These are phyloP conservation scores for Rhineura floridana DNA, from an alignment of 2,113 vertebrate genomes.

Conservation along the genomic window DNA sequence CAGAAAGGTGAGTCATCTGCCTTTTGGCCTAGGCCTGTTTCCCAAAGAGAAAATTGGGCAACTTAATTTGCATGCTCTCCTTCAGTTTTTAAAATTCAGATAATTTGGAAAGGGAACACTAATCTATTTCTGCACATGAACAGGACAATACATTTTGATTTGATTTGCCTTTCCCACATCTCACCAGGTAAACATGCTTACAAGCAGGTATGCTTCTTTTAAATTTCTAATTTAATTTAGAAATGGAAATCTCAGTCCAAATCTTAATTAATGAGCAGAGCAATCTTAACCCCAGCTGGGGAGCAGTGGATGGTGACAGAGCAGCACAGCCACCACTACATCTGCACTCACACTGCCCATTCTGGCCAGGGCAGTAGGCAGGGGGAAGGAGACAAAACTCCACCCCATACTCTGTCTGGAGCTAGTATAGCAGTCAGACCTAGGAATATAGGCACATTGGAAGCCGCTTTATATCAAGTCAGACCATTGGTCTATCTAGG, in stretches of 20 bases:
- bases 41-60: background rate
- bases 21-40: background rate
- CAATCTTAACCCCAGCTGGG: too few relatives aligned
- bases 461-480: too few relatives aligned
- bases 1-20: background rate
- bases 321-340: too few relatives aligned
- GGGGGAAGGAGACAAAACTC: too few relatives aligned
- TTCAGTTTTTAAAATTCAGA: background rate
- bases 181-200: background rate
- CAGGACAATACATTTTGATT: background rate
- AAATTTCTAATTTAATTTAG: background rate
- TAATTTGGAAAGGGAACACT: background rate
- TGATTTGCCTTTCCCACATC: background rate
- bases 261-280: background rate
- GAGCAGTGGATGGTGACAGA: background rate
- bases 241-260: background rate
- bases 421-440: too few relatives aligned
- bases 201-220: background rate
- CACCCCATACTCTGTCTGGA: too few relatives aligned
- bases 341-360: too few relatives aligned
- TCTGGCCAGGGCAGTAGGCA: too few relatives aligned
- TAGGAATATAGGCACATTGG: too few relatives aligned
- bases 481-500: too few relatives aligned
- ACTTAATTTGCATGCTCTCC: background rate
- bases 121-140: background rate